These are phyloP conservation scores for Patella pellucida DNA, from an alignment of 2,888 invertebrate genomes.

Conservation along the genomic window DNA sequence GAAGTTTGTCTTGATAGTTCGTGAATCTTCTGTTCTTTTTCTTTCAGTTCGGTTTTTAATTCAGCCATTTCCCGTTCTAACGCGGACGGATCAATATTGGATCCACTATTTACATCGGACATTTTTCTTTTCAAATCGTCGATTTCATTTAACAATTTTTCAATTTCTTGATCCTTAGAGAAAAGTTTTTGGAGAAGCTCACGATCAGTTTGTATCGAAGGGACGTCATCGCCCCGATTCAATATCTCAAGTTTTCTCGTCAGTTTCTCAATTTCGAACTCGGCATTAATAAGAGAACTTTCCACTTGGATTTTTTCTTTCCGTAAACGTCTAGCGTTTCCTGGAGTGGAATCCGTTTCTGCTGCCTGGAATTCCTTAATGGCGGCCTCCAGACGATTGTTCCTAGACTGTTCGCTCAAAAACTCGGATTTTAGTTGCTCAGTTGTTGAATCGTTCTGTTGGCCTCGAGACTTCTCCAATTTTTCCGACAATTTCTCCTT, in stretches of 20 bases:
- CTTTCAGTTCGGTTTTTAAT: slow-evolving; percentile 30
- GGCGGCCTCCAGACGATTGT: slow-evolving; percentile 36
- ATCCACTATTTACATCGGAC: slow-evolving; percentile 25
- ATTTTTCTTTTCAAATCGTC: slow-evolving; percentile 36
- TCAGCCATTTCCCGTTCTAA: slow-evolving; percentile 40
- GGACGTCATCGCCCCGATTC: slow-evolving; percentile 12
- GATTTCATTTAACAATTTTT: slow-evolving; percentile 26
- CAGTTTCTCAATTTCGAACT: slow-evolving; percentile 38
- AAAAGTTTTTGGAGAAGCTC: slow-evolving; percentile 6
- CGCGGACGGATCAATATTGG: slow-evolving; percentile 23
- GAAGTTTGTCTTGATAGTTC: slow-evolving; percentile 26
- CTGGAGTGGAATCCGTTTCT: slow-evolving; percentile 33
- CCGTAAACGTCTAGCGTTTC: slow-evolving; percentile 37
- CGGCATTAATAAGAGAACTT: slow-evolving; percentile 44
- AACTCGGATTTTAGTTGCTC: slow-evolving; percentile 19
- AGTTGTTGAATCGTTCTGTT: background rate
- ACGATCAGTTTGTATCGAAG: background rate
- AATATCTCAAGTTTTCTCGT: slow-evolving; percentile 30
- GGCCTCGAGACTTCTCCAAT: background rate
- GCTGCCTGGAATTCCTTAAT: slow-evolving; percentile 33
- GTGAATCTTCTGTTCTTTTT: slow-evolving; percentile 18
- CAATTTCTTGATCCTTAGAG: slow-evolving; percentile 14
- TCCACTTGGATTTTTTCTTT: slow-evolving; percentile 44
- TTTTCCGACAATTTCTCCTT: background rate
- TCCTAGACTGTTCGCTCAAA: slow-evolving; percentile 33